Evolutionary conservation across 2,797 vertebrate species (phyloP), one percentile per base, ranked within the genome.

Genomic region (Allobates femoralis): DNA sequence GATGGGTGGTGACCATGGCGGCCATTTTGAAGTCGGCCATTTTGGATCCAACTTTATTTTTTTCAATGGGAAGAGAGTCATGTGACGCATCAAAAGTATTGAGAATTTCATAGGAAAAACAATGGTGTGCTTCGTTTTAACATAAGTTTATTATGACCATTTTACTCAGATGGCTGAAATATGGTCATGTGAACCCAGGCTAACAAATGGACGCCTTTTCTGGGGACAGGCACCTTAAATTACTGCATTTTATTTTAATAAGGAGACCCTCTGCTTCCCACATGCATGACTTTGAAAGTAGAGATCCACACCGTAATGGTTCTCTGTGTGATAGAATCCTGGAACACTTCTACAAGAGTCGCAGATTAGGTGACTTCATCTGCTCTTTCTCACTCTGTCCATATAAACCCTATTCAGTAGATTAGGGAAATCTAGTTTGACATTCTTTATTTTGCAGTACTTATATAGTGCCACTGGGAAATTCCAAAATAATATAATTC

Each of bases 381-480:
- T 84, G 75, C 79, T 87, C 64, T 79, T 79, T 84, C 56, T 87
- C 75, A 78, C n/a, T 37, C 7, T 30, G n/a, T 84, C 56, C 46
- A 64, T 60, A 66, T 79, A 77, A 83, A 86, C 58, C 41, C 19
- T 75, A 76, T 56, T 86, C 58, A 26, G 64, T 77, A 71, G 18
- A 73, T 83, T 51, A 46, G 66, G 51, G 32, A 53, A 62, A 69
- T 41, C 69, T 82, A n/a, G 86, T 86, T 86, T 86, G 85, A 86
- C 50, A 56, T 86, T 69, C 51, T 30, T 69, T 69, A 32, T 82
- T 78, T 58, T 28, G 56, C 62, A 30, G 53, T 41, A 41, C 60
- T 69, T 69, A 37, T 46, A 50, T 66, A 66, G 69, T 28, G 50
- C 71, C 85, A 37, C 12, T 50, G 46, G 56, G 46, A 81, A 86